These are phyloP conservation scores for Epinotia bilunana DNA, from an alignment of 2,888 invertebrate genomes.

Conservation along the genomic window DNA sequence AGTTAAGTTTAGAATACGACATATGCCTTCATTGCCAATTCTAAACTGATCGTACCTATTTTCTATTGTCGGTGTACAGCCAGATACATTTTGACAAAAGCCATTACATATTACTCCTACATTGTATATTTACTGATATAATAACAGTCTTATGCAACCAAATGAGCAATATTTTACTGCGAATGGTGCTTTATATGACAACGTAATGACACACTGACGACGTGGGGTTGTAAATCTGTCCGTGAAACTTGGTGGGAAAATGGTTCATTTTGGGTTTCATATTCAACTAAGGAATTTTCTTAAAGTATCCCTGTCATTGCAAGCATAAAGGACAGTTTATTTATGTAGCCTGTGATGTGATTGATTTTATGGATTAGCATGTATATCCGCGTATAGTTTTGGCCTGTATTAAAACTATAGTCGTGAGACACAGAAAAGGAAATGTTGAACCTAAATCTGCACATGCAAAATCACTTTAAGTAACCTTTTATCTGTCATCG, in stretches of 20 bases:
- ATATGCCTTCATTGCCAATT: neutral
- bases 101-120: constrained; percentile 12
- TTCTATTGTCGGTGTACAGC: neutral
- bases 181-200: constrained; percentile 22
- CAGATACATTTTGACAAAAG: constrained; percentile 13
- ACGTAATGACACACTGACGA: constrained; percentile 17
- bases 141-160: constrained; percentile 4
- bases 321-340: neutral
- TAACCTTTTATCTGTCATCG: neutral
- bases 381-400: too few species aligned
- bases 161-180: constrained; percentile 23
- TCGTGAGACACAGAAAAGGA: too few species aligned
- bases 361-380: too few species aligned
- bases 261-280: neutral
- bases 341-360: neutral
- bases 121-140: constrained; percentile 22
- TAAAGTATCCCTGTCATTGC: neutral
- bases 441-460: neutral
- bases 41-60: neutral
- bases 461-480: too few species aligned
- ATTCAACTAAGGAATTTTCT: constrained; percentile 4
- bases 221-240: constrained; percentile 14
- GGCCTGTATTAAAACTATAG: neutral
- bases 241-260: neutral
- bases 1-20: too few species aligned